Percentiles rank a stretch among this genome's conserved stretches.
Evolutionary conservation across 2,113 vertebrate genomes (phyloP).

Genomic region (Spheniscus mendiculus): DNA sequence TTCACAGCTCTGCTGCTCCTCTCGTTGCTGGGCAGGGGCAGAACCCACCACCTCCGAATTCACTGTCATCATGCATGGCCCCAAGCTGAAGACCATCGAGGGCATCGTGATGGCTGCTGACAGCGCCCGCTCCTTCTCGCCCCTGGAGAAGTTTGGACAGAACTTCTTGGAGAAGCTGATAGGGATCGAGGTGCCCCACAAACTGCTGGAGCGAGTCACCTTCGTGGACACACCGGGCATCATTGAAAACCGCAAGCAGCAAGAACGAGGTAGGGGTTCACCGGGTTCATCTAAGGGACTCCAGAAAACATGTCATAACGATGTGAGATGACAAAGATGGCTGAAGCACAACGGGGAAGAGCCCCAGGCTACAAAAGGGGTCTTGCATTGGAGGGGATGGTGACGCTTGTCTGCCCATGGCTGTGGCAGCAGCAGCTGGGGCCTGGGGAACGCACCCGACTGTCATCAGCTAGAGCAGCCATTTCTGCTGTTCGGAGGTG

Average conservation of each 20-base stretch:
- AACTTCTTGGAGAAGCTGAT: slow-evolving; percentile 97
- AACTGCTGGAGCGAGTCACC: slow-evolving; percentile 93
- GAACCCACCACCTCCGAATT: slow-evolving; percentile 98
- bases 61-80: slow-evolving; percentile 96
- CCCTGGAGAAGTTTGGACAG: slow-evolving; percentile 97
- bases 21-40: slow-evolving; percentile 78
- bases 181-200: slow-evolving; percentile 96
- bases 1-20: background rate
- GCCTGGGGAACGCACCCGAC: background rate
- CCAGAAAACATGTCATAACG: background rate
- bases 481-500: background rate
- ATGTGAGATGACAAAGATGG: background rate
- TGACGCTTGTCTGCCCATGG: accelerated
- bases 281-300: background rate
- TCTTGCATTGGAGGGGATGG: background rate
- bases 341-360: background rate
- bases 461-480: background rate
- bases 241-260: slow-evolving; percentile 98
- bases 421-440: background rate
- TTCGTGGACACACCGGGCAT: slow-evolving; percentile 97
- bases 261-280: slow-evolving; percentile 89
- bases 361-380: background rate
- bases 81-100: slow-evolving; percentile 95
- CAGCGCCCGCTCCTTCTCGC: slow-evolving; percentile 93
- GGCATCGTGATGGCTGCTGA: slow-evolving; percentile 99